Base-by-base conservation (phyloP, 2,113 vertebrate genomes). In the Dipodomys spectabilis region DNA sequence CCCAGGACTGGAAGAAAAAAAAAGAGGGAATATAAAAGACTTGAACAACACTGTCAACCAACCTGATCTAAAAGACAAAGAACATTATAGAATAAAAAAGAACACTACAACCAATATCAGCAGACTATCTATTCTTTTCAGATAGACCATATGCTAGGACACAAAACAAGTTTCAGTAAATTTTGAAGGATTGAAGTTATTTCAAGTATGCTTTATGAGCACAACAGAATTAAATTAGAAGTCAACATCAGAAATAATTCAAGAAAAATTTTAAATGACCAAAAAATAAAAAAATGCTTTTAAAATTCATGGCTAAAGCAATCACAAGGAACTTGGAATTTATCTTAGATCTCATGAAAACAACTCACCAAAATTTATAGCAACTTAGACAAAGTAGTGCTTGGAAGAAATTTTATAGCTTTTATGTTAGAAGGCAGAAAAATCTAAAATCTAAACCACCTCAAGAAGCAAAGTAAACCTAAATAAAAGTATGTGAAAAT, bases 91-190 rank as follows among this genome's bases (percentile, higher is more conserved):
- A 67, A 65, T 65, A n/a, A 18, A 71, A 71, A n/a, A 69, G 25
- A 30, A 72, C 6, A 72, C 5, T 6, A 64, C 2, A 62, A 19
- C 7, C 13, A 74, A 53, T 71, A 78, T 72, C 6, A 84, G 32
- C 45, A 71, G 67, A 85, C 77, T 60, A 49, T 6, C 35, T 28
- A 35, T 49, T 77, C 45, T 92, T 87, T 88, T 73, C 39, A 90
- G 30, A 82, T 79, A 94, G 15, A 68, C 5, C 7, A 77, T 57
- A 82, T 35, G 2, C 23, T 84, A 79, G 5, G 32, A 7, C 15
- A 71, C 72, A 73, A 88, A 94, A 79, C 60, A 68, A 94, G n/a
- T 82, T 75, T 81, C 20, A 86, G 44, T 74, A 89, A 90, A 86
- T 39, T 74, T 71, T 30, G 68, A 95, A 88, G 35, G 5, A 79